A percentile compares a stretch with the other conserved stretches of the same genome.
Conservation (phyloP, 2,113 vertebrate species). For the Sylvietta virens region DNA sequence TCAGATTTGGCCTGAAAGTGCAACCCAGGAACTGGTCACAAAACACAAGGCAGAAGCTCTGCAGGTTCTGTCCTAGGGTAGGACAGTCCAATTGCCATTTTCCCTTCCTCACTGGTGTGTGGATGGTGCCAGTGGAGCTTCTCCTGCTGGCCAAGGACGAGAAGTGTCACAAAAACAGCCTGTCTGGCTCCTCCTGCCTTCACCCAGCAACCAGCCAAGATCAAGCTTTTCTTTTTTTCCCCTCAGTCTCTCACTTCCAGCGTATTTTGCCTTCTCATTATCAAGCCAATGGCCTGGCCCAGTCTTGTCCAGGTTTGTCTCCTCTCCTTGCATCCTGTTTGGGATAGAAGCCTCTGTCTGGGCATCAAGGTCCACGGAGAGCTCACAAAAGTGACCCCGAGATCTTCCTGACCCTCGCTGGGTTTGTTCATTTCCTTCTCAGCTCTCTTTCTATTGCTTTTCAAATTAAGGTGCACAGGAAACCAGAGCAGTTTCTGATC, state of each 20-base stretch:
- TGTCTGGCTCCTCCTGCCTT: background rate
- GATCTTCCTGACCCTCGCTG: background rate
- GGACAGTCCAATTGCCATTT: background rate
- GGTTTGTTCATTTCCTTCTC: conserved; percentile 42
- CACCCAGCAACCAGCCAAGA: background rate
- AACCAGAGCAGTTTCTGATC: conserved; percentile 59
- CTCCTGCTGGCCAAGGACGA: background rate
- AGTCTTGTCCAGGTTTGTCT: background rate
- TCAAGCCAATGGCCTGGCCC: background rate
- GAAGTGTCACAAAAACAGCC: background rate
- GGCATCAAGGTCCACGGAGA: background rate
- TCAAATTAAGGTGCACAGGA: conserved; percentile 55
- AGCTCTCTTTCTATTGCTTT: conserved; percentile 33
- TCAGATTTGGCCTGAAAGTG: background rate
- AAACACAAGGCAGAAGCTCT: background rate
- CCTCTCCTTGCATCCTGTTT: background rate
- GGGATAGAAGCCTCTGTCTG: background rate
- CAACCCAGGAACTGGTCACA: background rate
- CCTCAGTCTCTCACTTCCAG: background rate
- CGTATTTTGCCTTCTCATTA: background rate
- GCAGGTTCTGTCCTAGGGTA: background rate
- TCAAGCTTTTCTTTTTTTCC: background rate
- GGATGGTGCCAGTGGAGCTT: background rate
- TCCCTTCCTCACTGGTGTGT: rapidly evolving
- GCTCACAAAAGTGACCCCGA: background rate